phyloP scores from a whole-genome alignment of 2,113 vertebrate species.

The Blennius ocellaris region DNA sequence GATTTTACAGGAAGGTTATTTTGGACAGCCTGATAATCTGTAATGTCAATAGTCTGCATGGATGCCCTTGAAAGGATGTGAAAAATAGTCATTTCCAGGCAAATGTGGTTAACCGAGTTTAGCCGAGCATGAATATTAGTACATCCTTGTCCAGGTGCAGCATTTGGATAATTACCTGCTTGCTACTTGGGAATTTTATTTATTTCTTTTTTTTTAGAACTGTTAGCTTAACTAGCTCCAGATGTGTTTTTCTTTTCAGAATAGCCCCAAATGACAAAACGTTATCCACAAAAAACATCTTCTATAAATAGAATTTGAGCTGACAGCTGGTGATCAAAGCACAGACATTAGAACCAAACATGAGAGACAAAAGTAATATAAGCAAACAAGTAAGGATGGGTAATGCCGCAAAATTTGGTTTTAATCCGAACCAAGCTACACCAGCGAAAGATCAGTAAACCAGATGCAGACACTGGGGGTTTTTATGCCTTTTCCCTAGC shows the following conservation, averaged over 20 bases:
- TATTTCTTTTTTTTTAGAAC: not conserved
- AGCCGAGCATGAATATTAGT: not conserved
- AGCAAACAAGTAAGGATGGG: not conserved
- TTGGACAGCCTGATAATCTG: too few species aligned
- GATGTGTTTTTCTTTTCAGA: not conserved
- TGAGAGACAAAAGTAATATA: too few species aligned
- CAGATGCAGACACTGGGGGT: too few species aligned
- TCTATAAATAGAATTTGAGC: not conserved
- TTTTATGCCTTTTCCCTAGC: too few species aligned
- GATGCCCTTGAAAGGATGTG: too few species aligned
- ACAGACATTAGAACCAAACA: too few species aligned
- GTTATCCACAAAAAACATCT: not conserved
- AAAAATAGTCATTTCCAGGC: too few species aligned
- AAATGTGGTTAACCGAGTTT: not conserved
- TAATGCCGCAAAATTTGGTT: too few species aligned
- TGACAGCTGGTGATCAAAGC: not conserved
- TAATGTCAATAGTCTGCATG: too few species aligned
- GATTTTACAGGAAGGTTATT: too few species aligned
- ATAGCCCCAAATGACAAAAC: not conserved
- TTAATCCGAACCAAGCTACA: too few species aligned
- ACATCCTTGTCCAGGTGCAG: not conserved
- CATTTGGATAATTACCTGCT: not conserved
- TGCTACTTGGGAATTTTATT: not conserved
- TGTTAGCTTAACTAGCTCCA: not conserved
- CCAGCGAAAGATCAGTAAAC: too few species aligned